Evolutionary conservation across 1,140 invertebrate species (phyloP), one percentile per base, ranked within the genome.

Genomic region (Drosophila kohkoa): DNA sequence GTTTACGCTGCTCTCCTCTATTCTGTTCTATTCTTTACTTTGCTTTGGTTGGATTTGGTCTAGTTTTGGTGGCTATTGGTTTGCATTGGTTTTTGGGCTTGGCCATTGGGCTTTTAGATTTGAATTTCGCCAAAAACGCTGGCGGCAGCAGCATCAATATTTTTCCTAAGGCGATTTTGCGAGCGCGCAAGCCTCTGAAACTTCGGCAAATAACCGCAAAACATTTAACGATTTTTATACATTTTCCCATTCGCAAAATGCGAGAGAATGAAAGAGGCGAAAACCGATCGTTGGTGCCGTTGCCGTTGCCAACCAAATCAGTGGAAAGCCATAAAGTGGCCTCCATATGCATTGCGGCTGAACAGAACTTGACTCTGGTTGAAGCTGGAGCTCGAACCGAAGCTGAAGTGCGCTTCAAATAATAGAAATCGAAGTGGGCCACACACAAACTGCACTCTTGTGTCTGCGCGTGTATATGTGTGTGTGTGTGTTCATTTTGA

Each of bases 161-260:
- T 88, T 88, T 67, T 67, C 66, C 83, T 88, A 71, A 78, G 83
- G 80, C 83, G 83, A 82, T 88, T 87, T 80, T 49, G 20, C 20
- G 3, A 25, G 20, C 51, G 57, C 75, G 64, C 60, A 15, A 38
- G 16, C 60, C 43, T 25, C 63, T 35, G 45, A 38, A 45, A 41
- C 28, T 52, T 10, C 7, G 70, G 69, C 71, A 82, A 72, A 77
- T 69, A 79, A 82, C 73, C 71, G 72, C 82, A 82, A 77, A 77
- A 79, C 60, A 72, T 64, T 73, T 63, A 80, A 71, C 77, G 83
- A 88, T 88, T 88, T 88, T 87, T 75, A 69, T 87, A 82, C 73
- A 79, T 58, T 68, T 81, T 65, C 43, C 46, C 35, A 38, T 46
- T 28, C 51, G 65, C 66, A 13, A 63, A 43, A 60, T 28, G 32